These are phyloP conservation scores for Leptopilina clavipes DNA, from an alignment of 1,140 invertebrate species.

Conservation along the genomic window DNA sequence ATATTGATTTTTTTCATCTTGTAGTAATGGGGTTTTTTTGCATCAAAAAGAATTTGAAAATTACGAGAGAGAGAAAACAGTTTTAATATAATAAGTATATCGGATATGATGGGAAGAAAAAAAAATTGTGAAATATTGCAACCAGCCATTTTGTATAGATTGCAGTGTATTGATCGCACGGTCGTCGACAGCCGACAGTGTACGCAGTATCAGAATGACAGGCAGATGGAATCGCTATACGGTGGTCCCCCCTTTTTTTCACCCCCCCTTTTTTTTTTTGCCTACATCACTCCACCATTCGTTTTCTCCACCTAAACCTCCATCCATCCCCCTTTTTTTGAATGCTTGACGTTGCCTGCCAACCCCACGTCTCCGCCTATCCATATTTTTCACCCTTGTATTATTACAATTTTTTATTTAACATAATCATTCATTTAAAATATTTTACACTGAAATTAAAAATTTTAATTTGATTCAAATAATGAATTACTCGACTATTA, in stretches of 20 bases:
- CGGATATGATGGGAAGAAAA: neutral
- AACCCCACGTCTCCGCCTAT: conserved; percentile 70
- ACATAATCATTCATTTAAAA: conserved; percentile 40
- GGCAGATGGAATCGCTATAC: conserved; percentile 74
- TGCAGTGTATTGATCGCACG: conserved; percentile 74
- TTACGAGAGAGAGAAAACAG: neutral
- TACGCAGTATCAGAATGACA: conserved; percentile 74
- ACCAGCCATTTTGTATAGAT: conserved; percentile 74
- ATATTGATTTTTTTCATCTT: too few species aligned
- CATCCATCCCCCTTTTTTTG: conserved; percentile 45
- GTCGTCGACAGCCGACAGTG: conserved; percentile 68
- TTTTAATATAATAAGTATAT: neutral
- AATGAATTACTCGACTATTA: too few species aligned
- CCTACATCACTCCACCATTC: conserved; percentile 39
- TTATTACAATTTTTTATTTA: conserved; percentile 50
- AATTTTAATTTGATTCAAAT: too few species aligned
- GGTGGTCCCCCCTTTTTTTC: too few species aligned
- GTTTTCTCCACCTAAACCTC: conserved; percentile 54
- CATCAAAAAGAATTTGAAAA: neutral
- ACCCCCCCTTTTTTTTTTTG: conserved; percentile 49
- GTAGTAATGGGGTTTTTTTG: too few species aligned
- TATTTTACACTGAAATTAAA: too few species aligned
- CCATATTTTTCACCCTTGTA: conserved; percentile 61
- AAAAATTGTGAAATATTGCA: conserved; percentile 59
- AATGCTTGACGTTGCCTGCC: conserved; percentile 58